A percentile compares a stretch with the other conserved stretches of the same genome.
These are phyloP conservation scores for Chaetoderma sp. DNA, from an alignment of 2,888 invertebrate genomes.

Conservation along the genomic window DNA sequence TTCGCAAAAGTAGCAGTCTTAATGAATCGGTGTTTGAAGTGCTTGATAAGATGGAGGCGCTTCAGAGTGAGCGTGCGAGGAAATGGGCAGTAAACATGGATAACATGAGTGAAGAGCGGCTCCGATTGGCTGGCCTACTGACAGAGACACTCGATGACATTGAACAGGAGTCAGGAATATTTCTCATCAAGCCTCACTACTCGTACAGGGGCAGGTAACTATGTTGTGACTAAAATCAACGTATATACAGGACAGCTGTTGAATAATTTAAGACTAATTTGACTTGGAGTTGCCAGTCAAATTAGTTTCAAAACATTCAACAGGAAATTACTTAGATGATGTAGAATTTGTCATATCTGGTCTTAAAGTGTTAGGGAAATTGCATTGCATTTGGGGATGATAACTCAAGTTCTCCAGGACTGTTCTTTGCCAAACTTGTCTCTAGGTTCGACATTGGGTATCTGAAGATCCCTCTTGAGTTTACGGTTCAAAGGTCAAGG, in stretches of 20 bases:
- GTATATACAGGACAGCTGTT: background rate
- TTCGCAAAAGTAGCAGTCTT: slow-evolving; percentile 58
- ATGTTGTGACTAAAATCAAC: background rate
- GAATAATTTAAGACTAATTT: background rate
- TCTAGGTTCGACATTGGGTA: background rate
- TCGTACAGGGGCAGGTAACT: slow-evolving; percentile 62
- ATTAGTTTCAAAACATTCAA: background rate
- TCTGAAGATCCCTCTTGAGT: background rate
- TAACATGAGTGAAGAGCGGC: slow-evolving; percentile 57
- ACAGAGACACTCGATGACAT: slow-evolving; percentile 64
- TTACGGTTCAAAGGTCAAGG: too few relatives aligned
- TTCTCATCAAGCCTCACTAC: slow-evolving; percentile 68
- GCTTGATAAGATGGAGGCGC: slow-evolving; percentile 64
- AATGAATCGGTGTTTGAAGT: slow-evolving; percentile 62
- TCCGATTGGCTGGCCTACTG: slow-evolving; percentile 57
- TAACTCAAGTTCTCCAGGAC: too few relatives aligned
- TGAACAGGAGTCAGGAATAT: slow-evolving; percentile 66
- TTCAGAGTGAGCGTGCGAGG: slow-evolving; percentile 63
- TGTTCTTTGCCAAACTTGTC: too few relatives aligned
- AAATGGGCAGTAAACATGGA: slow-evolving; percentile 65
- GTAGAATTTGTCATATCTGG: background rate
- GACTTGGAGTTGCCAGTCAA: background rate
- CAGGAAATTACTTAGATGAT: background rate
- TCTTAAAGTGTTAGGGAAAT: too few relatives aligned
- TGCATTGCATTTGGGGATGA: too few relatives aligned